Base-by-base conservation (phyloP, 2,797 vertebrate genomes). In the Sparus aurata region DNA sequence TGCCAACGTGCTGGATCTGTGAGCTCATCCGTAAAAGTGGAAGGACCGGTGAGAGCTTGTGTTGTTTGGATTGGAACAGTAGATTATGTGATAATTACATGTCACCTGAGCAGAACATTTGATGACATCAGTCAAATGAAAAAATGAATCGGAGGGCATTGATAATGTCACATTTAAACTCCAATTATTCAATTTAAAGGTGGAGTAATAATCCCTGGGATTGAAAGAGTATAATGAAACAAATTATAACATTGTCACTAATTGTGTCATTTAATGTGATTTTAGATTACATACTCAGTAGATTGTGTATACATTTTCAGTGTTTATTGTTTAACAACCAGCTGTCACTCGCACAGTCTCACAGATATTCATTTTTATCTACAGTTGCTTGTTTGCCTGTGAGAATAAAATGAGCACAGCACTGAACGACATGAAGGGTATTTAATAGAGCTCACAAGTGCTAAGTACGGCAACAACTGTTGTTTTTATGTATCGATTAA, bases 261-360 rank as follows among this genome's bases (percentile, higher is more conserved):
- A 63, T 57, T 58, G 59, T 43, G 15, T 62, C 4, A 58, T 65
- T 65, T 57, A 65, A 57, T 57, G 41, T 54, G 12, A n/a, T 34
- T 52, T 65, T 65, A n/a, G n/a, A 64, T 65, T 63, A 50, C 43
- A n/a, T 20, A 45, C 20, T 13, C 45, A 52, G 49, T 34, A 58
- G 34, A 58, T 17, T 15, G 45, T 11, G 43, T 65, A 38, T 38
- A 30, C 30, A 20, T 72, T 52, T 13, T 34, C 18, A 17, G 22
- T 58, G 45, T 45, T 65, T 43, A 50, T 70, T 68, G 60, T 20
- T 46, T 23, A 54, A 43, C 30, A 58, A 22, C 20, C 18, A 5
- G 23, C 45, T 45, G 30, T 65, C 30, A 64, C 5, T 65, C 30
- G 23, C 54, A 53, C 38, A 12, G 23, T 8, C 38, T 22, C 34